These are phyloP conservation scores for Atherinosoma microstoma DNA, from an alignment of 2,797 vertebrate species.

Conservation along the genomic window DNA sequence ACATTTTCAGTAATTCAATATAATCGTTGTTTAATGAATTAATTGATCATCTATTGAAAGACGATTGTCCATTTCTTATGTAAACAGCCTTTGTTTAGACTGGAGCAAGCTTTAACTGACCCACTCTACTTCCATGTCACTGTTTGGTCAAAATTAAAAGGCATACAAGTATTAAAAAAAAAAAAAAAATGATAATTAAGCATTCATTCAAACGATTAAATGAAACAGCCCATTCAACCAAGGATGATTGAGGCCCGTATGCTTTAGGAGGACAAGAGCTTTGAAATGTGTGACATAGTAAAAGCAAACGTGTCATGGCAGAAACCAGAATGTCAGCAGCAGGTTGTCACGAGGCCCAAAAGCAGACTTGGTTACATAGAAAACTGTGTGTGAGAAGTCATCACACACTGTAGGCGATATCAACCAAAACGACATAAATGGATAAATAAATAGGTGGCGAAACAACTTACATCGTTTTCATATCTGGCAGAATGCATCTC, in stretches of 20 bases:
- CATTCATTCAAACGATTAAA: no score
- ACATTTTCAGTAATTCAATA: no score
- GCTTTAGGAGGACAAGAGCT: neutral
- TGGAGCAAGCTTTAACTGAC: no score
- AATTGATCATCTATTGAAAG: no score
- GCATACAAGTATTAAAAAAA: no score
- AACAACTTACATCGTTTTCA: slow-evolving; percentile 60
- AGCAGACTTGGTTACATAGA: neutral
- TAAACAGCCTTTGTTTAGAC: no score
- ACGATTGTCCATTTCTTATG: no score
- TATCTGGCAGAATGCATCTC: slow-evolving; percentile 69
- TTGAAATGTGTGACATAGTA: neutral
- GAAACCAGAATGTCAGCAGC: neutral
- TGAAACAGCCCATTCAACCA: no score
- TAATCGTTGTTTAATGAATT: no score
- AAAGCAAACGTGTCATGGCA: neutral
- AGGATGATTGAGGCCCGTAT: neutral
- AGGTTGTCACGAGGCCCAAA: neutral
- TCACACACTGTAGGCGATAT: neutral
- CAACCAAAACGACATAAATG: neutral
- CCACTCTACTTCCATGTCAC: no score
- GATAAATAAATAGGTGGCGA: neutral
- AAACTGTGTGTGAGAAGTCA: neutral
- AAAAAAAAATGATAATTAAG: no score
- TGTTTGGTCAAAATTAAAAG: no score